Conservation (phyloP, 2,888 invertebrate species). For the Phymatocera aterrima region DNA sequence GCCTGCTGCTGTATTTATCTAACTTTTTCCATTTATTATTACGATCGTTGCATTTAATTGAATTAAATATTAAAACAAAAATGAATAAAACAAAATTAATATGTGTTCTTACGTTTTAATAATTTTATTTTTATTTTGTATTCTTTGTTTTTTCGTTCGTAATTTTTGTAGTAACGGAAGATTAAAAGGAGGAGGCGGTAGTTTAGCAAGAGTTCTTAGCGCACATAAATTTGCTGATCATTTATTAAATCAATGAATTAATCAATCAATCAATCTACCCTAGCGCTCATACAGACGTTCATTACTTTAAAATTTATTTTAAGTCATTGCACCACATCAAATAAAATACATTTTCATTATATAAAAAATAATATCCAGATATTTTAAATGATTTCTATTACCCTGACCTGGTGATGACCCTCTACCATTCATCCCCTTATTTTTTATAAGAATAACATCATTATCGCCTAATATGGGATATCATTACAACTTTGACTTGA, state of each 20-base stretch:
- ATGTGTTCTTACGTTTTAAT: too few relatives aligned
- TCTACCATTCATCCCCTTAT: too few relatives aligned
- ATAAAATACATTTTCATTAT: constrained; percentile 76
- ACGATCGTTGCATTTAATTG: constrained; percentile 68
- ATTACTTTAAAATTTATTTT: constrained; percentile 73
- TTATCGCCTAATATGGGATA: too few relatives aligned
- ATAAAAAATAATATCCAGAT: constrained; percentile 53
- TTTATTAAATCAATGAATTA: too few relatives aligned
- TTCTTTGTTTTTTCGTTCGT: constrained; percentile 48
- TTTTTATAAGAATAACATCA: too few relatives aligned
- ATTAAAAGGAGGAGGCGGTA: constrained; percentile 46
- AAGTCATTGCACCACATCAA: constrained; percentile 76
- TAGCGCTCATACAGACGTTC: constrained; percentile 74
- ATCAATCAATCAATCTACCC: constrained; percentile 64
- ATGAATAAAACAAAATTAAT: too few relatives aligned
- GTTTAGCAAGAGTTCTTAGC: constrained; percentile 62
- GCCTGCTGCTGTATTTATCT: too few relatives aligned
- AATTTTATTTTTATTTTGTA: neutral
- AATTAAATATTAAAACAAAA: constrained; percentile 59
- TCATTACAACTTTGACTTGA: neutral
- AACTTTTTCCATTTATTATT: constrained; percentile 67
- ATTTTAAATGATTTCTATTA: constrained; percentile 21
- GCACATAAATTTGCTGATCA: constrained; percentile 65
- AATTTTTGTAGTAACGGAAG: constrained; percentile 53
- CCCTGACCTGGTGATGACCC: too few relatives aligned